Percentiles rank a stretch among this genome's conserved stretches.
Conservation (phyloP, 2,113 vertebrate genomes). For the Python bivittatus region DNA sequence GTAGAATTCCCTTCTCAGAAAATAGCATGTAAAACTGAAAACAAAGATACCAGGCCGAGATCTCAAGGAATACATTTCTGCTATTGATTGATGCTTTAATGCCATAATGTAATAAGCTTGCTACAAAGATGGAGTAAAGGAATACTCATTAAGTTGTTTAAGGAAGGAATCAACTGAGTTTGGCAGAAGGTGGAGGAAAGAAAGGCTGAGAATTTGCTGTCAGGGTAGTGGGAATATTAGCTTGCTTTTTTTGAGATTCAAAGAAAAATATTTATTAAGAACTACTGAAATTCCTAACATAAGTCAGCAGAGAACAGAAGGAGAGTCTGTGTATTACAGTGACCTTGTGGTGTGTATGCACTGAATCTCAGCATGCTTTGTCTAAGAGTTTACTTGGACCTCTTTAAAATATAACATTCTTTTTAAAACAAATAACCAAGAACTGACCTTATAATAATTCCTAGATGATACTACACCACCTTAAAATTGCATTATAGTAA, state of each 20-base stretch:
- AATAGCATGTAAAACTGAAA: constrained; percentile 3
- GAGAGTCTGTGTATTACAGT: neutral
- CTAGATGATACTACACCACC: neutral
- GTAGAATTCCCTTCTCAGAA: neutral
- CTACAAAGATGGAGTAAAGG: neutral
- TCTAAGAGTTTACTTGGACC: neutral
- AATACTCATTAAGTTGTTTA: neutral
- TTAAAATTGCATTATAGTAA: neutral
- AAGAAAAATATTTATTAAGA: neutral
- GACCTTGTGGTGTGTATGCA: neutral
- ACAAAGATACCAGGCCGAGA: constrained; percentile 7
- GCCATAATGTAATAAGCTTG: neutral
- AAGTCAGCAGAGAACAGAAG: neutral
- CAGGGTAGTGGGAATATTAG: neutral
- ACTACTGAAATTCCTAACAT: constrained; percentile 10
- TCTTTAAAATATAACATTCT: neutral
- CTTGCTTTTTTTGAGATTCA: neutral
- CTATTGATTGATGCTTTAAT: constrained; percentile 19
- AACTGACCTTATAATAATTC: neutral
- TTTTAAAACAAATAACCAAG: neutral
- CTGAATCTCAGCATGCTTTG: neutral
- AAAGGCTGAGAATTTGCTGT: neutral
- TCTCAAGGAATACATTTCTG: constrained; percentile 6
- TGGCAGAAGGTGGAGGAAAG: neutral
- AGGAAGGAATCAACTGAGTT: neutral